Evolutionary conservation across 2,113 vertebrate genomes (phyloP), one percentile per base, ranked within the genome.

Genomic region (Embiotoca jacksoni): DNA sequence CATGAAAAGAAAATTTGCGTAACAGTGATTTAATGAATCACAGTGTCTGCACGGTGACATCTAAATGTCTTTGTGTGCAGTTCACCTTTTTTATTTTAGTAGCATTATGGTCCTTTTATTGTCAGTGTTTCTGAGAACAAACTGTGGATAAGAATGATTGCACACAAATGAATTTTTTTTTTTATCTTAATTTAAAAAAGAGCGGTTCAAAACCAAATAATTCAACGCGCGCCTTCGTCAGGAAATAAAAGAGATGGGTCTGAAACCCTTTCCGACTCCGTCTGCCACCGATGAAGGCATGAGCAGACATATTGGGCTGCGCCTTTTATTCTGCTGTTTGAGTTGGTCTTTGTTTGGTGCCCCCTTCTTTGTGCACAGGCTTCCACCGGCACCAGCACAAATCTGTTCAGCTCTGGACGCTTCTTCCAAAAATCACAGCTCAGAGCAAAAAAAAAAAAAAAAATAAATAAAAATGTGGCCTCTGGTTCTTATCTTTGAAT

Each of bases 281-380:
- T 41, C n/a, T 35, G 9, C 41, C 41, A 4, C 52, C 32, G 41
- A 46, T 2, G 46, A 46, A 65, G 59, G 33, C 36, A 44, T 58
- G n/a, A 39, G 61, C 33, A 5, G 14, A 60, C 49, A 68, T 41
- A 14, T 3, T 52, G 36, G 33, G 33, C 39, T 69, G 37, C 46
- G 59, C 16, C 65, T 54, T 6, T 67, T 53, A n/a, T 35, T 7
- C 11, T 63, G 39, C 55, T 35, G 33, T 44, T 55, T 70, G 59
- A 60, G 30, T 55, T 7, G 64, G 61, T 72, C 35, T 55, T 53
- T 14, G 53, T 59, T 69, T 75, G 70, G 64, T 37, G 49, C 9
- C 11, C 47, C 36, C 52, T 32, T 70, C 91, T 91, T 92, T 92
- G 91, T 92, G 85, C 66, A 36, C 7, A 80, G 54, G 5, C n/a